A percentile compares a stretch with the other conserved stretches of the same genome.
Evolutionary conservation across 2,888 invertebrate genomes (phyloP).

Genomic region (Crepidodera aurea): DNA sequence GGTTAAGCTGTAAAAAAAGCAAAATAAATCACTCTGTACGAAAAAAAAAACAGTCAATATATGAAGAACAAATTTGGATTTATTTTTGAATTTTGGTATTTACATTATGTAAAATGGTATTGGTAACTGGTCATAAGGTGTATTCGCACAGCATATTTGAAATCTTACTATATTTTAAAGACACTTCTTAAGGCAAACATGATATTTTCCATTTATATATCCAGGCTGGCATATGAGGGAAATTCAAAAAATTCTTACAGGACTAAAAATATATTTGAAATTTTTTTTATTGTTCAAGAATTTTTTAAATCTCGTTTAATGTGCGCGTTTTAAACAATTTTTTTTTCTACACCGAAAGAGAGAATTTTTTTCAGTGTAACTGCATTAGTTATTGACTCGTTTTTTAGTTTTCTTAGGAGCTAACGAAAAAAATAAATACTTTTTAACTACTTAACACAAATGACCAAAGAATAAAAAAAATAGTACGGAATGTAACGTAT

Average conservation of each 20-base stretch:
- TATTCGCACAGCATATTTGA: conserved; percentile 29
- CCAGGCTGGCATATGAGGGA: not conserved
- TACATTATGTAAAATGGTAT: conserved; percentile 15
- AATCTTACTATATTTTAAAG: conserved; percentile 44
- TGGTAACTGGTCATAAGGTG: conserved; percentile 37
- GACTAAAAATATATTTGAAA: not conserved
- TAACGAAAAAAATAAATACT: conserved; percentile 40
- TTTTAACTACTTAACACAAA: conserved; percentile 41
- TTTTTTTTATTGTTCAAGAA: not conserved
- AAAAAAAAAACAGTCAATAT: no score
- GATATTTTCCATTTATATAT: conserved; percentile 37
- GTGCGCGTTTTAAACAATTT: conserved; percentile 3
- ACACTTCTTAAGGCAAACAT: conserved; percentile 54
- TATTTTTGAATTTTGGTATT: no score
- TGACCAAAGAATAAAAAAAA: conserved; percentile 46
- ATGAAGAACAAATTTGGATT: no score
- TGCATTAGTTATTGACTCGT: conserved; percentile 49
- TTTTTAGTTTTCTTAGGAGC: conserved; percentile 35
- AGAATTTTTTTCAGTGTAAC: conserved; percentile 26
- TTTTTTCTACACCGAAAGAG: no score
- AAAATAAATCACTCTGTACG: no score
- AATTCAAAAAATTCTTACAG: conserved; percentile 5
- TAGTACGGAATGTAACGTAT: conserved; percentile 63
- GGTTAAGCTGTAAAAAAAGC: no score
- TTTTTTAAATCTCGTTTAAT: conserved; percentile 6